Conservation (phyloP, 2,888 invertebrate species). For the Drosophila longiperda region DNA sequence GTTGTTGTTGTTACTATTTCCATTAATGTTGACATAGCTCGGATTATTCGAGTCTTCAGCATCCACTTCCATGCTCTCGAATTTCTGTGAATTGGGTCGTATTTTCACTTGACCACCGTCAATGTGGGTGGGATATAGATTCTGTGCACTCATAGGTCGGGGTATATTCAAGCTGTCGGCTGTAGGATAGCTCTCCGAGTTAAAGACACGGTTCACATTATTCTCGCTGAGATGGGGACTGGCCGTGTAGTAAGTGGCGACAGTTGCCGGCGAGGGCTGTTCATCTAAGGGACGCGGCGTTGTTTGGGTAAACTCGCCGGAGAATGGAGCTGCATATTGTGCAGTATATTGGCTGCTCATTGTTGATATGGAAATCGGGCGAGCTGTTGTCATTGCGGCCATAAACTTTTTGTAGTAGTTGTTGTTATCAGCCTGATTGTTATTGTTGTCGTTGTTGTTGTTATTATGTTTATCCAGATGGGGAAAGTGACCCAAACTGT, state of each 20-base stretch:
- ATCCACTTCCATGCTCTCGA: conserved; percentile 78
- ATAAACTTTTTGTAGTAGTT: conserved; percentile 57
- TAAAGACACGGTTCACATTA: conserved; percentile 81
- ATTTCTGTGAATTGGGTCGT: conserved; percentile 82
- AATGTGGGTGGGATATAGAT: conserved; percentile 69
- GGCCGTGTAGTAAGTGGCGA: conserved; percentile 80
- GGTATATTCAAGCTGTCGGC: conserved; percentile 48
- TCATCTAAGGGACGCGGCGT: conserved; percentile 67
- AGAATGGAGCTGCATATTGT: conserved; percentile 66
- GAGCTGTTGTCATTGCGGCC: conserved; percentile 66
- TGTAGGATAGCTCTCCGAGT: conserved; percentile 77
- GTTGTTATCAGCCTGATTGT: conserved; percentile 27
- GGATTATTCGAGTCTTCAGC: conserved; percentile 60
- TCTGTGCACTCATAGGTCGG: conserved; percentile 52
- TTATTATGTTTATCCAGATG: conserved; percentile 43
- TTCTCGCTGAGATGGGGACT: conserved; percentile 82
- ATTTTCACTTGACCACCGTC: conserved; percentile 74
- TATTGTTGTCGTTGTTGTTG: conserved; percentile 10
- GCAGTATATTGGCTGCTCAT: conserved; percentile 57
- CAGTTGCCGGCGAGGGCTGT: conserved; percentile 70
- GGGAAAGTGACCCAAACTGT: conserved; percentile 76
- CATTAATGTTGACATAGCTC: conserved; percentile 60
- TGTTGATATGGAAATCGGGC: conserved; percentile 61
- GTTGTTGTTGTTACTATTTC: conserved; percentile 43
- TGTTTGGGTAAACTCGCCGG: conserved; percentile 61